Evolutionary conservation across 2,888 invertebrate species (phyloP), one percentile per base, ranked within the genome.

Genomic region (Macrosoma leucophasiata): DNA sequence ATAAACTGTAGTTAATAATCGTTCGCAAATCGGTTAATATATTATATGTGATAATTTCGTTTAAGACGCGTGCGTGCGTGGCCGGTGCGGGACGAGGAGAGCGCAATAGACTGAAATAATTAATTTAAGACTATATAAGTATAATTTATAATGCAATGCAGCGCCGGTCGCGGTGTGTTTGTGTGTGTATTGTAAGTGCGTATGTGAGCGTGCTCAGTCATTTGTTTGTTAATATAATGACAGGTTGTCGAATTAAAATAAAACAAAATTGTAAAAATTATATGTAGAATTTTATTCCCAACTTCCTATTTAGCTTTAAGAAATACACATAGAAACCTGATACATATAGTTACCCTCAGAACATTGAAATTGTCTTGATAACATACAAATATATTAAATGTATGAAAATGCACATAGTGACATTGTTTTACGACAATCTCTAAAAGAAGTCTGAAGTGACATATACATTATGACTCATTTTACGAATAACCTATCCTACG

Each of bases 191-290:
- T 69, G 77, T 78, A 74, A 81, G 85, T 85, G 75, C 84, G 84
- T 85, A 81, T 90, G 90, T 89, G 89, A 74, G 84, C 77, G 82
- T 81, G 84, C 81, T 81, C 81, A 84, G 82, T 84, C 84, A 84
- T 82, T 82, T 81, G 81, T 84, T 84, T 84, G 82, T 82, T 84
- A 90, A 88, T 89, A 89, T 89, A 89, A 89, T 88, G 89, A 89
- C 89, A 89, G 89, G 88, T 89, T 89, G 89, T 89, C 89, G 87
- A 89, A 89, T 88, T 89, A 89, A 89, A 86, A 84, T 84, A 84
- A 77, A 81, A 77, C 69, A 78, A 76, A 75, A 68, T 78, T 79
- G 73, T 78, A 81, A 82, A 81, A 81, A 75, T 72, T 71, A 69
- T 52, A 46, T 49, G 40, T 52, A n/a, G 61, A 37, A 54, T 77